Conservation (phyloP, 1,140 invertebrate species). For the Drosophila prosaltans region DNA sequence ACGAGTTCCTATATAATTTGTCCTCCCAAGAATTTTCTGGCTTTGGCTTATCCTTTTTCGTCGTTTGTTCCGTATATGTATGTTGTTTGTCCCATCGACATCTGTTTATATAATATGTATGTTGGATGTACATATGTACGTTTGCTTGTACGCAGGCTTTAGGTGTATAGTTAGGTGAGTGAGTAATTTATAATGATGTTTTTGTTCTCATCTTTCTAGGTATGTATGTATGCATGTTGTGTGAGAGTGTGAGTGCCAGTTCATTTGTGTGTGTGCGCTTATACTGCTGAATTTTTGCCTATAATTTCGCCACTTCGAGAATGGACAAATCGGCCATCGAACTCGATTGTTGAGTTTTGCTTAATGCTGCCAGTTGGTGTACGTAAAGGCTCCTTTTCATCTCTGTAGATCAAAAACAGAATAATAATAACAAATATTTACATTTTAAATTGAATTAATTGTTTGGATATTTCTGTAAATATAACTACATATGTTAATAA, state of each 20-base stretch:
- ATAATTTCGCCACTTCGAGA: constrained; percentile 91
- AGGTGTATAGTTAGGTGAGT: constrained; percentile 7
- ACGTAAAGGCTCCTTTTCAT: constrained; percentile 91
- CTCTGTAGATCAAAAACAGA: constrained; percentile 84
- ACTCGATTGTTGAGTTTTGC: constrained; percentile 90
- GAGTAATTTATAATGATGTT: not conserved
- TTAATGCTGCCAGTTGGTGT: constrained; percentile 87
- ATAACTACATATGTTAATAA: not conserved
- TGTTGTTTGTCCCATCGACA: not conserved
- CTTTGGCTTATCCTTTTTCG: not conserved
- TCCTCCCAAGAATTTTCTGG: not conserved
- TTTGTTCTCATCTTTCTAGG: not conserved
- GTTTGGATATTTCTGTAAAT: not conserved
- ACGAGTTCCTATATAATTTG: not conserved
- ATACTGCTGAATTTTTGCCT: constrained; percentile 93
- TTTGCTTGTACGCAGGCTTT: constrained; percentile 3
- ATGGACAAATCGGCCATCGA: constrained; percentile 90
- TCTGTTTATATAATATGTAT: not conserved
- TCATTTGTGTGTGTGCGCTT: constrained; percentile 73
- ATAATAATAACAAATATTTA: no score
- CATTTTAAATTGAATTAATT: no score
- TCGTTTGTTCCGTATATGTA: not conserved
- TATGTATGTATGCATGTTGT: constrained; percentile 2
- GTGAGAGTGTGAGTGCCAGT: not conserved
- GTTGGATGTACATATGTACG: not conserved